Conservation (phyloP, 2,888 invertebrate species). For the Drosophila neoperkinsi region DNA sequence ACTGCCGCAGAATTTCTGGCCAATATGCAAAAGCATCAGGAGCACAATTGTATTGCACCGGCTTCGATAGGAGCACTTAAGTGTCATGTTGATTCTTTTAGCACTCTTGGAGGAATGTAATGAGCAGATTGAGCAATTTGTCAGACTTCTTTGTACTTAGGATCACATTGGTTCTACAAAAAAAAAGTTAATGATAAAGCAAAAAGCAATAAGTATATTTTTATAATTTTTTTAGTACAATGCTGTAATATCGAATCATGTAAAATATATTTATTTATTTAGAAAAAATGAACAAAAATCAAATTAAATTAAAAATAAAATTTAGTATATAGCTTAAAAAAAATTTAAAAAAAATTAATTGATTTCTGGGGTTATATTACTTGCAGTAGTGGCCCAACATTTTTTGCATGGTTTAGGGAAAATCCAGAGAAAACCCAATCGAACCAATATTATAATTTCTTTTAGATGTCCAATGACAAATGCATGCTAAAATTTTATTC, state of each 20-base stretch:
- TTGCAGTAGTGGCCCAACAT: too few relatives aligned
- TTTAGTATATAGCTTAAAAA: background rate
- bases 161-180: slow-evolving; percentile 22
- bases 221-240: background rate
- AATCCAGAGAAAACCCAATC: background rate
- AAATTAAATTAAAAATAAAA: background rate
- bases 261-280: background rate
- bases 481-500: background rate
- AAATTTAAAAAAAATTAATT: too few relatives aligned
- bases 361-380: too few relatives aligned
- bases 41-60: slow-evolving; percentile 35
- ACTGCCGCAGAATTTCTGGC: slow-evolving; percentile 40
- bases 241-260: background rate
- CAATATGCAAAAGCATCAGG: slow-evolving; percentile 41
- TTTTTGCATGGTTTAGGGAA: background rate
- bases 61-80: slow-evolving; percentile 12
- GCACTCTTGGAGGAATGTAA: background rate
- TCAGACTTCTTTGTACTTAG: slow-evolving; percentile 7
- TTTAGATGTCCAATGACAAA: background rate
- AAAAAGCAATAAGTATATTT: background rate
- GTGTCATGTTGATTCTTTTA: slow-evolving; percentile 39
- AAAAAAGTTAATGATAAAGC: background rate
- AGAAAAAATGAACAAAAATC: background rate
- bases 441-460: background rate
- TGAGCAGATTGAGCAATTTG: background rate